These are phyloP conservation scores for Litocranius walleri DNA, from an alignment of 2,113 vertebrate genomes.

Conservation along the genomic window DNA sequence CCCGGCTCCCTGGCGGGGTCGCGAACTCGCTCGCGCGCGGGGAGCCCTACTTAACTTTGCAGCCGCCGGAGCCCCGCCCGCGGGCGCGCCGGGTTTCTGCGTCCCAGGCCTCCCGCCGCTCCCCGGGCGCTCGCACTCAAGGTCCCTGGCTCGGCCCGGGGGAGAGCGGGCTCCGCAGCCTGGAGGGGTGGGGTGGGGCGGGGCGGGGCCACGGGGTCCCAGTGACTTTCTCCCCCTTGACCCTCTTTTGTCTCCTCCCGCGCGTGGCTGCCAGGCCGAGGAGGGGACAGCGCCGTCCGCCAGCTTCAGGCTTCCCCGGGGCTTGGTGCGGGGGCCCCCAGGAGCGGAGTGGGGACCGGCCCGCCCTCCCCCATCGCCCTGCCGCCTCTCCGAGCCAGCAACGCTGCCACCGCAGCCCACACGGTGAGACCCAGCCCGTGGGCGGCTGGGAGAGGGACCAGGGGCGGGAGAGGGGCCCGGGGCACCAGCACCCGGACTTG, in stretches of 20 bases:
- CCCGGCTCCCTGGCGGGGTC: conserved; percentile 24
- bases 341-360: conserved; percentile 83
- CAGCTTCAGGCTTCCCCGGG: conserved; percentile 78
- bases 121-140: no score
- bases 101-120: neutral
- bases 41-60: conserved; percentile 65
- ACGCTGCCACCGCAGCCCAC: conserved; percentile 71
- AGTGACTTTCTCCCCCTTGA: conserved; percentile 49
- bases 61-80: conserved; percentile 34
- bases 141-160: neutral
- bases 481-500: neutral
- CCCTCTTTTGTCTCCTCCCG: conserved; percentile 70
- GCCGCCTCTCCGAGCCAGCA: conserved; percentile 88
- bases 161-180: neutral
- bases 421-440: conserved; percentile 63
- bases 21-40: conserved; percentile 57
- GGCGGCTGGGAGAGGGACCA: neutral
- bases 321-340: conserved; percentile 80
- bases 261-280: conserved; percentile 71
- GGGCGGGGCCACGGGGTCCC: conserved; percentile 29
- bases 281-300: conserved; percentile 83
- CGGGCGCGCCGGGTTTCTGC: neutral
- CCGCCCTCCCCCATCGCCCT: conserved; percentile 84
- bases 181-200: conserved; percentile 14
- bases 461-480: neutral